phyloP scores from a whole-genome alignment of 2,888 invertebrate genomes.

The Thymelicus acteon region DNA sequence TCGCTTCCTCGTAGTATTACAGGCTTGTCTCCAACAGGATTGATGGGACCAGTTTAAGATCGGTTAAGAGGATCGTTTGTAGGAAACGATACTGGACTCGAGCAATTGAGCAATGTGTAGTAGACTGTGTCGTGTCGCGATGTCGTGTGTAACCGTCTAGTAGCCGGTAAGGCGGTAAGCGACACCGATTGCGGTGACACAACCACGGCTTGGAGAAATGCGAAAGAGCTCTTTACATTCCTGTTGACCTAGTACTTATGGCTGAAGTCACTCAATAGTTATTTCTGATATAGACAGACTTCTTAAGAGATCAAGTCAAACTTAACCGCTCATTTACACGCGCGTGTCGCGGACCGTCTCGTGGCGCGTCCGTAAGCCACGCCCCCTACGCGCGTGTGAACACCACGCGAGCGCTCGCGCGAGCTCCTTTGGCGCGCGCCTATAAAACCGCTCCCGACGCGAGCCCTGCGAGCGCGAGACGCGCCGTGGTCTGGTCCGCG shows the following conservation, averaged over 20 bases:
- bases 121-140: slow-evolving; percentile 8
- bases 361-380: too few species aligned
- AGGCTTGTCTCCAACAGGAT: neutral
- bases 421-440: too few species aligned
- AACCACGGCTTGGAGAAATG: slow-evolving; percentile 25
- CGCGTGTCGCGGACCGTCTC: too few species aligned
- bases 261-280: too few species aligned
- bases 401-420: too few species aligned
- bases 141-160: slow-evolving; percentile 20
- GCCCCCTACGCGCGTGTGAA: too few species aligned
- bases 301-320: too few species aligned
- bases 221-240: slow-evolving; percentile 11
- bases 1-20: neutral
- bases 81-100: slow-evolving; percentile 11
- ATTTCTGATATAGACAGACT: too few species aligned
- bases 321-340: too few species aligned
- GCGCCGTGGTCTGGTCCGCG: too few species aligned
- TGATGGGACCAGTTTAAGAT: neutral
- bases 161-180: slow-evolving; percentile 21
- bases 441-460: too few species aligned
- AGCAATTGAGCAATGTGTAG: slow-evolving; percentile 25
- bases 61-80: neutral
- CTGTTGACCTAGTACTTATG: slow-evolving; percentile 11
- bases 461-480: too few species aligned
- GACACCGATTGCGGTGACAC: slow-evolving; percentile 19